phyloP scores from a whole-genome alignment of 2,113 vertebrate species.

The Lepidothrix coronata region DNA sequence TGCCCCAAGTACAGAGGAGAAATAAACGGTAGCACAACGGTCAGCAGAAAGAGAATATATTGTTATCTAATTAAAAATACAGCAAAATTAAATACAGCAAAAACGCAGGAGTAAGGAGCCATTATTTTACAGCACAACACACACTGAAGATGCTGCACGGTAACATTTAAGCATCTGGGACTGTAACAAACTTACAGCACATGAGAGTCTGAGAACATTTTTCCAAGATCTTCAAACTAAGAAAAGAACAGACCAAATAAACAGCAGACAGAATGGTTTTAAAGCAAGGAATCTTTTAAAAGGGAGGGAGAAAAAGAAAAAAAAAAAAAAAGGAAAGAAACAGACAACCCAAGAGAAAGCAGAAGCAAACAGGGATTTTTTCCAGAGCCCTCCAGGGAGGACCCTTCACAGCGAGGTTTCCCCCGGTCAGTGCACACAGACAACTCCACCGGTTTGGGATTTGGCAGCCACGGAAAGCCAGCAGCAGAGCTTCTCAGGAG shows the following conservation, averaged over 20 bases:
- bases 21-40: conserved; percentile 37
- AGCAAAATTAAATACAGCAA: conserved; percentile 62
- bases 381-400: not conserved
- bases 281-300: not conserved
- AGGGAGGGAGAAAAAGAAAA: not conserved
- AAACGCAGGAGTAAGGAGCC: conserved; percentile 34
- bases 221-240: conserved; percentile 27
- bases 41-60: conserved; percentile 53
- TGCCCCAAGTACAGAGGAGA: not conserved
- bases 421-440: not conserved
- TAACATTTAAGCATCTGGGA: conserved; percentile 50
- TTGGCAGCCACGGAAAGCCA: not conserved
- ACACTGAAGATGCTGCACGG: conserved; percentile 58
- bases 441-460: not conserved
- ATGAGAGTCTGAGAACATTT: conserved; percentile 21
- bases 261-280: not conserved
- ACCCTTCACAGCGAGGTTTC: not conserved
- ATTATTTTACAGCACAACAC: conserved; percentile 55
- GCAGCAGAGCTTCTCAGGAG: not conserved
- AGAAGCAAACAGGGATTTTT: not conserved
- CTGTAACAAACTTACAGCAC: conserved; percentile 44
- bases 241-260: not conserved
- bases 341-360: not conserved
- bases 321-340: not conserved
- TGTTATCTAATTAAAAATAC: conserved; percentile 63